A percentile compares a stretch with the other conserved stretches of the same genome.
phyloP scores from a whole-genome alignment of 2,797 vertebrate genomes.

The Pseudomugil gertrudae region DNA sequence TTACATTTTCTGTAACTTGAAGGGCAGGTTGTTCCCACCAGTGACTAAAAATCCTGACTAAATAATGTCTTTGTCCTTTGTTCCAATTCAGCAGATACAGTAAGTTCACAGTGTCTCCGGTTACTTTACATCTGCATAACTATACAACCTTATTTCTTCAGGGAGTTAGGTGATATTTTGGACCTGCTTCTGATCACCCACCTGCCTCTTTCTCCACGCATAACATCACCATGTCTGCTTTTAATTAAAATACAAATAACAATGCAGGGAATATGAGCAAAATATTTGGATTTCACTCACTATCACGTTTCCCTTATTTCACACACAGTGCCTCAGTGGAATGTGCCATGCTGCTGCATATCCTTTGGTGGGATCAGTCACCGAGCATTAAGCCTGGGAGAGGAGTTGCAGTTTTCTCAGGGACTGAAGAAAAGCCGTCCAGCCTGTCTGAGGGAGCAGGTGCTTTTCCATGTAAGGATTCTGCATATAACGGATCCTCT shows the following conservation, averaged over 20 bases:
- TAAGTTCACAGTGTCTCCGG: slow-evolving; percentile 68
- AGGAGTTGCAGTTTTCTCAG: slow-evolving; percentile 39
- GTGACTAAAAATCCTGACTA: slow-evolving; percentile 19
- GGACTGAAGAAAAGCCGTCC: slow-evolving; percentile 39
- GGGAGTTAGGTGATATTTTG: slow-evolving; percentile 73
- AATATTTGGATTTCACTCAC: slow-evolving; percentile 72
- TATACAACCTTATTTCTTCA: slow-evolving; percentile 67
- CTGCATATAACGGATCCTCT: slow-evolving; percentile 6
- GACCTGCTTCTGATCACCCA: slow-evolving; percentile 25
- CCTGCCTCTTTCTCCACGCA: slow-evolving; percentile 46
- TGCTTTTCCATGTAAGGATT: slow-evolving; percentile 27
- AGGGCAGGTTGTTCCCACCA: slow-evolving; percentile 31
- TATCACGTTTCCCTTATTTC: slow-evolving; percentile 72
- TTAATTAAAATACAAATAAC: slow-evolving; percentile 81
- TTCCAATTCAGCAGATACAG: slow-evolving; percentile 25
- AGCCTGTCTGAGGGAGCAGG: slow-evolving; percentile 40
- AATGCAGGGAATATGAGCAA: slow-evolving; percentile 64
- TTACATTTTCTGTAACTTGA: slow-evolving; percentile 19
- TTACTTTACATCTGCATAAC: slow-evolving; percentile 71
- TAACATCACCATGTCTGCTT: slow-evolving; percentile 67
- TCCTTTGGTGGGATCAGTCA: slow-evolving; percentile 67
- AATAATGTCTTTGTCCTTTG: slow-evolving; percentile 22
- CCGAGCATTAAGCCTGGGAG: slow-evolving; percentile 61
- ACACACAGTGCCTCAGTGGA: slow-evolving; percentile 66
- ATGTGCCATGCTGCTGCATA: slow-evolving; percentile 57